These are phyloP conservation scores for Gallinago jamesoni DNA, from an alignment of 2,113 vertebrate genomes.

Conservation along the genomic window DNA sequence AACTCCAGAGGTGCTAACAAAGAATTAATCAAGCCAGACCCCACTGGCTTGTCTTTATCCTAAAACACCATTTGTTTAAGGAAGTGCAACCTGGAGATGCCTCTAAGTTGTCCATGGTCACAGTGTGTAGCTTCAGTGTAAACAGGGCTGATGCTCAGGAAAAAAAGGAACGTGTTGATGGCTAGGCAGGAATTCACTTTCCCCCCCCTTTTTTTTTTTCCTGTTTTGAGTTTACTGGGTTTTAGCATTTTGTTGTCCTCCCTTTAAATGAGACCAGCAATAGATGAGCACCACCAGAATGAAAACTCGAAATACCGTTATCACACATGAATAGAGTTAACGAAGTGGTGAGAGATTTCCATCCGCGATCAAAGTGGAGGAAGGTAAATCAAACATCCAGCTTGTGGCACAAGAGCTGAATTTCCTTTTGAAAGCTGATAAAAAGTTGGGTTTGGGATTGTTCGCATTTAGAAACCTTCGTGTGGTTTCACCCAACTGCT, in stretches of 20 bases:
- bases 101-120: accelerated
- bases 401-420: not conserved
- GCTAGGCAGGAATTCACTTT: not conserved
- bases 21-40: not conserved
- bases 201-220: not conserved
- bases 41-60: not conserved
- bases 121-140: not conserved
- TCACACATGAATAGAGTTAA: not conserved
- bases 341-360: not conserved
- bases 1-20: not conserved
- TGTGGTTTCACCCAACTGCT: not conserved
- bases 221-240: not conserved
- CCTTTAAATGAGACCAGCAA: not conserved
- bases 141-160: not conserved
- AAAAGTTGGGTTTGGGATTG: not conserved
- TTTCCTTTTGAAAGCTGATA: not conserved
- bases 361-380: not conserved
- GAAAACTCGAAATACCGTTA: not conserved
- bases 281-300: not conserved
- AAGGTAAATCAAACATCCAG: not conserved
- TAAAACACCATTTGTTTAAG: not conserved
- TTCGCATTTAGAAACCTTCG: not conserved
- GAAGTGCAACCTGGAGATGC: not conserved
- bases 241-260: not conserved
- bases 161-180: accelerated